A percentile compares a stretch with the other conserved stretches of the same genome.
These are phyloP conservation scores for Euleptes europaea DNA, from an alignment of 2,113 vertebrate genomes.

Conservation along the genomic window DNA sequence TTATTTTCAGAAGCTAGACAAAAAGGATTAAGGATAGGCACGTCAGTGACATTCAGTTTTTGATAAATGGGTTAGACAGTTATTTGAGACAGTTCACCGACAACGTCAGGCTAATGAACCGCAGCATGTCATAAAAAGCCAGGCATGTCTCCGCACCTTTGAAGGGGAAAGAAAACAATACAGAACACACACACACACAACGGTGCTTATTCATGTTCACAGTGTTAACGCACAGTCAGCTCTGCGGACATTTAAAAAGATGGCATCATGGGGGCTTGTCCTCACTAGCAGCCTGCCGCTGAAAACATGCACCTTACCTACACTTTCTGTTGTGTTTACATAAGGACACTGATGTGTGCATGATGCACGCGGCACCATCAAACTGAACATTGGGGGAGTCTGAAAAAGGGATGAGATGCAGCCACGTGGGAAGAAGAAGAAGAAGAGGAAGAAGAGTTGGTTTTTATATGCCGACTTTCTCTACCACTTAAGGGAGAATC, in stretches of 20 bases:
- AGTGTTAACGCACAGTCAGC: neutral
- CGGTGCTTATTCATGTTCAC: neutral
- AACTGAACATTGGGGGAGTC: neutral
- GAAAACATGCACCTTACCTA: neutral
- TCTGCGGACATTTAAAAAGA: neutral
- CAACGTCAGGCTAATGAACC: neutral
- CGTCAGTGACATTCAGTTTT: constrained; percentile 1
- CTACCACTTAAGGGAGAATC: too few relatives aligned
- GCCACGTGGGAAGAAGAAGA: too few relatives aligned
- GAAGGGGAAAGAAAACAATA: neutral
- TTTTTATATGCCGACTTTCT: too few relatives aligned
- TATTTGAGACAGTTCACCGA: neutral
- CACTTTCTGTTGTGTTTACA: neutral
- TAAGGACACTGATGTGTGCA: neutral
- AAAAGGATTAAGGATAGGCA: neutral
- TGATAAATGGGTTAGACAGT: neutral
- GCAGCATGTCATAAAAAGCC: neutral
- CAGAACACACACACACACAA: neutral
- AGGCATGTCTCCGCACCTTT: neutral
- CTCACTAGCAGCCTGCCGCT: neutral
- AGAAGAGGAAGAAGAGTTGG: too few relatives aligned
- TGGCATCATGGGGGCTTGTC: neutral
- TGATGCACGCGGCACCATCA: neutral
- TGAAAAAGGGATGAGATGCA: neutral
- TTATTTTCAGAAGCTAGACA: constrained; percentile 88